A percentile compares a stretch with the other conserved stretches of the same genome.
Conservation (phyloP, 2,888 invertebrate species). For the Elegia similella region DNA sequence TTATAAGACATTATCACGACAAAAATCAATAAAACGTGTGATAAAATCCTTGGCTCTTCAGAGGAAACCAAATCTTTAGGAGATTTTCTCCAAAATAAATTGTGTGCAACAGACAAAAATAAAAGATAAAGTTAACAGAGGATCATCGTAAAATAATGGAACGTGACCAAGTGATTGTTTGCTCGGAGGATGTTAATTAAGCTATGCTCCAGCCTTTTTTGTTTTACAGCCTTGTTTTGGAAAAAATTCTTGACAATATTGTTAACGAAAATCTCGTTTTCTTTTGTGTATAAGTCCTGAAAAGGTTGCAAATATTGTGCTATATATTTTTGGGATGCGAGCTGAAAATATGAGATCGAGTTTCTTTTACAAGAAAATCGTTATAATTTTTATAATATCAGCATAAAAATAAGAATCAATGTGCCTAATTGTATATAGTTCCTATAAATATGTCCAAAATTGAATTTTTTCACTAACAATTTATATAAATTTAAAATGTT, state of each 20-base stretch:
- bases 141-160: conserved; percentile 11
- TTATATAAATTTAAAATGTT: too few relatives aligned
- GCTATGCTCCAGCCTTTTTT: conserved; percentile 4
- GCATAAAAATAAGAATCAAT: too few relatives aligned
- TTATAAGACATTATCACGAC: too few relatives aligned
- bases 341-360: too few relatives aligned
- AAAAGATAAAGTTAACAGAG: conserved; percentile 7
- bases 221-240: conserved; percentile 9
- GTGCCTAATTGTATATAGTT: too few relatives aligned
- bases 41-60: background rate
- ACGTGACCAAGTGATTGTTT: conserved; percentile 16
- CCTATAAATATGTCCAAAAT: too few relatives aligned
- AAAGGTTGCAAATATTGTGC: too few relatives aligned
- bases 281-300: too few relatives aligned
- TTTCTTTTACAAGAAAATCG: too few relatives aligned
- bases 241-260: background rate
- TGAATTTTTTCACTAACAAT: too few relatives aligned
- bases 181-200: conserved; percentile 10
- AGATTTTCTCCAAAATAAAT: background rate
- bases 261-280: background rate
- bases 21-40: background rate
- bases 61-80: background rate
- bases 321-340: too few relatives aligned
- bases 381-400: too few relatives aligned
- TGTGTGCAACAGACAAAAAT: conserved; percentile 6